Evolutionary conservation across 2,797 vertebrate genomes (phyloP).

Genomic region (Myotis planiceps): DNA sequence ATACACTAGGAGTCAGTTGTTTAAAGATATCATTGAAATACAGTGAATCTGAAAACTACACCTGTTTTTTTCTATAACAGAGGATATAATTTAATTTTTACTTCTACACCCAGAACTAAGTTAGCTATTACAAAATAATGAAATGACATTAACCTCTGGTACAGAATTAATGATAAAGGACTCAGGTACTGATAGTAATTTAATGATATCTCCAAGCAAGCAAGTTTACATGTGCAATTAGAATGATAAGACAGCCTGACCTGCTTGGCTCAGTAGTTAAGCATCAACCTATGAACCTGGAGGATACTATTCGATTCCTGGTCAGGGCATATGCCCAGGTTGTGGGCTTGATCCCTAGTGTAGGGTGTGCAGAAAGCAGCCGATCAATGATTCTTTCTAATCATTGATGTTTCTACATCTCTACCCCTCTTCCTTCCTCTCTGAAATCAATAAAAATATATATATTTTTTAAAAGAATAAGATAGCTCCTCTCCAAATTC

Average conservation of each 20-base stretch:
- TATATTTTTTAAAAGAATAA: background rate
- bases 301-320: too few relatives aligned
- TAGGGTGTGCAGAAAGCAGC: too few relatives aligned
- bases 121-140: slow-evolving; percentile 10
- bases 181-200: slow-evolving; percentile 2
- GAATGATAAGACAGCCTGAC: background rate
- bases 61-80: background rate
- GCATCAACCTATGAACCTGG: too few relatives aligned
- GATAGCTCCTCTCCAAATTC: background rate
- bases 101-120: background rate
- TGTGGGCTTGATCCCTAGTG: too few relatives aligned
- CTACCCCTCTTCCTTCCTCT: too few relatives aligned
- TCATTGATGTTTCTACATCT: too few relatives aligned
- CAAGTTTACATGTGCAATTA: slow-evolving; percentile 34
- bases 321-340: too few relatives aligned
- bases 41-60: background rate
- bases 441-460: too few relatives aligned
- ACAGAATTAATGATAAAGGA: slow-evolving; percentile 31
- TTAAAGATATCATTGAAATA: slow-evolving; percentile 3
- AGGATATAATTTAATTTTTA: slow-evolving; percentile 6
- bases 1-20: background rate
- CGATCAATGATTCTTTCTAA: too few relatives aligned
- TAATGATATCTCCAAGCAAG: background rate
- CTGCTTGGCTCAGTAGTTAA: too few relatives aligned
- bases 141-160: background rate